A percentile compares a stretch with the other conserved stretches of the same genome.
Conservation (phyloP, 2,797 vertebrate species). For the Brachyalestes nurse region DNA sequence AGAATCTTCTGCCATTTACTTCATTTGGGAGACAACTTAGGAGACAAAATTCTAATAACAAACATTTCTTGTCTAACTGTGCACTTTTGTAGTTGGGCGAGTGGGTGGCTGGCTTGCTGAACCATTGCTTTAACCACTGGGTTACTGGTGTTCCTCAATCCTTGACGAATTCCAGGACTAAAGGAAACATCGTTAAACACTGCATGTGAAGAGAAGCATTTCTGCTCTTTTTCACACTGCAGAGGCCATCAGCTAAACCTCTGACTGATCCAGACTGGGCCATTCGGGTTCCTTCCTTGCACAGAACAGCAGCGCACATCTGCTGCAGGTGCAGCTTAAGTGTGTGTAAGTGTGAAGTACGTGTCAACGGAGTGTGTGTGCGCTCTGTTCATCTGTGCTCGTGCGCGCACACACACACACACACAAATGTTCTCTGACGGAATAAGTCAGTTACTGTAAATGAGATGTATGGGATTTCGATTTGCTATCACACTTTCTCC, state of each 20-base stretch:
- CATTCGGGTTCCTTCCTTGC: conserved; percentile 15
- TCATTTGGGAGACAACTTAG: no score
- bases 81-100: no score
- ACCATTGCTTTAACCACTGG: not conserved
- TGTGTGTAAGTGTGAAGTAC: not conserved
- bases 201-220: not conserved
- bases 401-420: no score
- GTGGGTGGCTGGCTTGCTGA: not conserved
- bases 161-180: not conserved
- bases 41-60: no score
- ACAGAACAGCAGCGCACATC: conserved; percentile 62
- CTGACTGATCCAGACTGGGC: not conserved
- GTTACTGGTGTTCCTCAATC: not conserved
- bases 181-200: not conserved
- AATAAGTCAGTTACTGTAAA: no score
- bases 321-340: conserved; percentile 49
- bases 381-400: conserved; percentile 74
- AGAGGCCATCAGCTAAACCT: not conserved
- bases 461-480: no score
- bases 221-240: conserved; percentile 1
- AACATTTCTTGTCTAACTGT: no score
- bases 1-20: no score
- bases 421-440: no score
- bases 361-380: not conserved
- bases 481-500: no score